A percentile compares a stretch with the other conserved stretches of the same genome.
phyloP scores from a whole-genome alignment of 1,140 invertebrate species.

The Drosophila kanapiae region DNA sequence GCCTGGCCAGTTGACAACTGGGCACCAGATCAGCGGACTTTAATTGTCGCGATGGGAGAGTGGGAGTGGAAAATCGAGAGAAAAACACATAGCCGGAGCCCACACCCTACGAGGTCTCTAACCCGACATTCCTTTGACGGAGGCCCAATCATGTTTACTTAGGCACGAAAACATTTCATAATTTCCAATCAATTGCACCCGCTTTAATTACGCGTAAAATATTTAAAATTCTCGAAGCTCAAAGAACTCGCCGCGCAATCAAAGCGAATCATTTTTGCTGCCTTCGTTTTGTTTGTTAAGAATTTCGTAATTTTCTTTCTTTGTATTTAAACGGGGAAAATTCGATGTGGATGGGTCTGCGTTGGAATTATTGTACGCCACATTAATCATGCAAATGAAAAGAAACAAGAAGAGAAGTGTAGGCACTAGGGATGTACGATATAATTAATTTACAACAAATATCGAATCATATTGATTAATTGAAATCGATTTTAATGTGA shows the following conservation, averaged over 20 bases:
- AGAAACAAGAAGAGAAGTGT: constrained; percentile 27
- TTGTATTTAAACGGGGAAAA: constrained; percentile 12
- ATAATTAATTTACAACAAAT: neutral
- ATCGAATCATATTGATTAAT: neutral
- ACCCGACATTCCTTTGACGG: constrained; percentile 7
- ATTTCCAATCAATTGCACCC: constrained; percentile 47
- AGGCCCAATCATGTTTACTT: constrained; percentile 26
- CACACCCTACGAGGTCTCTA: neutral
- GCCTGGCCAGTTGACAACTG: constrained; percentile 28
- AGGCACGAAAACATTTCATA: constrained; percentile 36
- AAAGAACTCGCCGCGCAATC: constrained; percentile 35
- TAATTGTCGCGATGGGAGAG: constrained; percentile 12
- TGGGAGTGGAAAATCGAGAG: neutral
- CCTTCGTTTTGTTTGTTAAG: constrained; percentile 25
- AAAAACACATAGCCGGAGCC: neutral
- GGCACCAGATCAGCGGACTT: constrained; percentile 17
- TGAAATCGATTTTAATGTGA: neutral
- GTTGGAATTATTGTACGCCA: constrained; percentile 10
- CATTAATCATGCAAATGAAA: constrained; percentile 38
- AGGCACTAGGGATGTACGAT: neutral
- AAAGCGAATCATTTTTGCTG: constrained; percentile 27
- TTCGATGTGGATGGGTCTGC: neutral
- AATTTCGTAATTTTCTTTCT: constrained; percentile 32
- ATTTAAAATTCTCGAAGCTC: constrained; percentile 33
- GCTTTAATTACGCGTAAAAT: constrained; percentile 47